Evolutionary conservation across 2,888 invertebrate species (phyloP), one percentile per base, ranked within the genome.

Genomic region (Watsonalla binaria): DNA sequence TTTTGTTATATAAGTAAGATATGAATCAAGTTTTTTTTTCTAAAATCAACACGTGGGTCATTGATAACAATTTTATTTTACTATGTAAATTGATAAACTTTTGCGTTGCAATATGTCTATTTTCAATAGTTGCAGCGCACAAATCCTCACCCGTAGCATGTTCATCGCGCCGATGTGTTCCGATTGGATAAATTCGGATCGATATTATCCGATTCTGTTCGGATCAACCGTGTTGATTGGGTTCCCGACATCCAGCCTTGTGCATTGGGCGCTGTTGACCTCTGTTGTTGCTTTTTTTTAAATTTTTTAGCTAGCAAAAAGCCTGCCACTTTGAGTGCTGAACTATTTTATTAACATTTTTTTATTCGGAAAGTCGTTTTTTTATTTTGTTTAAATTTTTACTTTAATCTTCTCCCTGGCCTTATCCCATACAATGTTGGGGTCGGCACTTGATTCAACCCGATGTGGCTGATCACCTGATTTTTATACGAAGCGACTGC

Each of bases 201-300:
- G 60, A 70, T 68, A 67, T 47, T 34, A 47, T 61, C 55, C 45
- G 52, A 52, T 57, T 34, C 54, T 61, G 64, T 61, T 51, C 67
- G 68, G 75, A 78, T 79, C 75, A 74, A 70, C 70, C 68, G 75
- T 76, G 78, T 77, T 80, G 81, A 82, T 82, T 82, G 82, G 75
- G 72, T 74, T 65, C 51, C 67, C 70, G 69, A 71, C 67, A 65
- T 61, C 60, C 63, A 55, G 55, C 58, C 54, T 61, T 62, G 54
- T 54, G 61, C 55, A 66, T 67, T 67, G 62, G 61, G 11, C 13
- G 34, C 13, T 11, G n/a, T 33, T 7, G 24, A 13, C 34, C n/a
- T 6, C 34, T 47, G 47, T n/a, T 47, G 6, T 34, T 7, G 33
- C 6, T 46, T 15, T 46, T 47, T 46, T 46, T 46, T 46, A 15